Base-by-base conservation (phyloP, 1,140 invertebrate species). In the Nebria ingens region DNA sequence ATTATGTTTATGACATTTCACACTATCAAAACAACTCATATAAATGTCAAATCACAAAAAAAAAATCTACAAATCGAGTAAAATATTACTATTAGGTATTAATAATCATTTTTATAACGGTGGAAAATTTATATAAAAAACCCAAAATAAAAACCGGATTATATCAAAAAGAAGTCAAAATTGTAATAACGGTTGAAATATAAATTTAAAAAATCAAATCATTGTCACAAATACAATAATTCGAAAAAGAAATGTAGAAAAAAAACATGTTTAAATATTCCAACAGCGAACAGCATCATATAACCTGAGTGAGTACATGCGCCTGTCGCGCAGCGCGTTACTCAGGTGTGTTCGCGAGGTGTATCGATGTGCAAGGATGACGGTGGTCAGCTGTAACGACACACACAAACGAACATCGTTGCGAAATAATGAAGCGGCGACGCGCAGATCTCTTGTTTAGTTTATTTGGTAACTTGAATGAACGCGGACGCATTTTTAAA, bases 401-500 rank as follows among this genome's bases (percentile, higher is more conserved):
- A 34, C 25, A 34, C 25, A 45, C 40, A 45, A 9, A 45, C 40
- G 40, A 45, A 45, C 40, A 11, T 45, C 40, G 40, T 45, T 45
- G 40, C 40, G 40, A 45, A 45, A 45, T 45, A 45, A 45, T 45
- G 40, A 45, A 45, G 40, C 40, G 17, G 40, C 40, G 40, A 45
- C 40, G 40, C 6, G 40, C 40, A 4, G 40, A 45, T 45, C 40
- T 45, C 40, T 45, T 45, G 40, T 45, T 45, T 45, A 45, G 40
- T 45, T 45, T 45, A 45, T 45, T 45, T 45, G 40, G 40, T 45
- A 45, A 45, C 40, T 45, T 45, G 40, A 45, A 12, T 45, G 9
- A 45, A 45, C 15, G 40, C 40, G 40, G 40, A 45, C 40, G 40
- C 40, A 45, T 45, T 45, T 45, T 45, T 45, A 45, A 17, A 45